A percentile compares a stretch with the other conserved stretches of the same genome.
Evolutionary conservation across 1,140 invertebrate genomes (phyloP).

Genomic region (Dufourea novaeangliae): DNA sequence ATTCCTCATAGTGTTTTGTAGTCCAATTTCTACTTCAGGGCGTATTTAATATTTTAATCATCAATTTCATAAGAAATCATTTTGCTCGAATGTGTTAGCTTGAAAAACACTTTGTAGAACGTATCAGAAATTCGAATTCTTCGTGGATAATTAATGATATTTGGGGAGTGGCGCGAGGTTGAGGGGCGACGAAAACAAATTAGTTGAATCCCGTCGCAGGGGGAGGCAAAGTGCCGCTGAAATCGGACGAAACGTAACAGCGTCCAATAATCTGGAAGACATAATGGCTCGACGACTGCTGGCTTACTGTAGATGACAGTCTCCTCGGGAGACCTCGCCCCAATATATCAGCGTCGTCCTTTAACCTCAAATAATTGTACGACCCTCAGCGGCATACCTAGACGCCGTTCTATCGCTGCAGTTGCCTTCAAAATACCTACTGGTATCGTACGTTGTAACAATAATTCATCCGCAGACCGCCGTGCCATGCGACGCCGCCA

Average conservation of each 20-base stretch:
- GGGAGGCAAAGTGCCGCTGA: not conserved
- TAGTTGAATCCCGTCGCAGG: not conserved
- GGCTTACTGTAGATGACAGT: slow-evolving; percentile 63
- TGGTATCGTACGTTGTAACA: slow-evolving; percentile 53
- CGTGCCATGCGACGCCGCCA: not conserved
- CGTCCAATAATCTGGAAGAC: slow-evolving; percentile 40
- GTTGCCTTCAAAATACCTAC: slow-evolving; percentile 56
- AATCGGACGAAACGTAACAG: slow-evolving; percentile 40
- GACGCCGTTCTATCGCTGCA: slow-evolving; percentile 16
- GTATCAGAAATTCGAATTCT: too few relatives aligned
- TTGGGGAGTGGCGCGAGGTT: too few relatives aligned
- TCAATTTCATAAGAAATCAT: too few relatives aligned
- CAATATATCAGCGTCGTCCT: slow-evolving; percentile 68
- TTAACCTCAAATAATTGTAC: slow-evolving; percentile 69
- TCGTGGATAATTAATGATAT: too few relatives aligned
- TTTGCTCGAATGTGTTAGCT: too few relatives aligned
- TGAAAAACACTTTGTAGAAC: too few relatives aligned
- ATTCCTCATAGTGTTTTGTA: too few relatives aligned
- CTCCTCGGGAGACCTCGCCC: slow-evolving; percentile 56
- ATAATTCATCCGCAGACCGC: slow-evolving; percentile 61
- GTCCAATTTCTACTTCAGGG: too few relatives aligned
- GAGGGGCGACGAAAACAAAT: not conserved
- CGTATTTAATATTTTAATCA: too few relatives aligned
- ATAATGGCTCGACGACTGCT: slow-evolving; percentile 37
- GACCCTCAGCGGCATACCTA: slow-evolving; percentile 37